Evolutionary conservation across 2,888 invertebrate genomes (phyloP), one percentile per base, ranked within the genome.

Genomic region (Agrilus cyanescens): DNA sequence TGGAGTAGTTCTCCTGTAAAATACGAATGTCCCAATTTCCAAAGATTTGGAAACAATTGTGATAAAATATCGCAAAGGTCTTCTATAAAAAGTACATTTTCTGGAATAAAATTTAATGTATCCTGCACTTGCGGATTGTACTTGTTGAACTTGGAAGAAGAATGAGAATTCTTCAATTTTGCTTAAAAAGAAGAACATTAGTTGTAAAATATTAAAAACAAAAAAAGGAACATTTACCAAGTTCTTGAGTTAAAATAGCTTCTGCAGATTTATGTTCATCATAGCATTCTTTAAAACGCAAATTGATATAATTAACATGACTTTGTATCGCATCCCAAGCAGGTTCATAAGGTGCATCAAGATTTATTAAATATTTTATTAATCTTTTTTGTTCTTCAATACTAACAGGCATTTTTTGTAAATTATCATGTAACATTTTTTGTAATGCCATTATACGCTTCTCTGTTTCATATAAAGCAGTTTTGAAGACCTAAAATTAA

Each of bases 361-460:
- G 67, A 58, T 80, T 82, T n/a, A 81, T 76, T 50, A 85, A 73
- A 61, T 80, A 77, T 74, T 90, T 82, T 51, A 97, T 94, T 45
- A 95, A 77, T 62, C 90, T 86, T 57, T 91, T 95, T 62, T 97
- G 95, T 56, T 95, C 91, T 52, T 96, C 96, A 18, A 95, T 80
- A 50, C 86, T 82, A 32, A 88, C 84, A 0, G 95, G 95, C 77
- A 93, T 86, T 44, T 88, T 85, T 51, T 89, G 79, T 49, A 98
- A 76, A 63, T 87, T 85, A 14, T 76, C 78, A 54, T 85, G 79
- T 40, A 98, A 66, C 59, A 86, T 83, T 41, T 81, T 78, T 57
- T 89, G 79, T 43, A 97, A 76, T 45, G 80, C 79, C 39, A 78
- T 73, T 48, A 97, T 88, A 57, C 89, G 82, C 50, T 80, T 79